Base-by-base conservation (phyloP, 2,113 vertebrate genomes). In the Chamaea fasciata region DNA sequence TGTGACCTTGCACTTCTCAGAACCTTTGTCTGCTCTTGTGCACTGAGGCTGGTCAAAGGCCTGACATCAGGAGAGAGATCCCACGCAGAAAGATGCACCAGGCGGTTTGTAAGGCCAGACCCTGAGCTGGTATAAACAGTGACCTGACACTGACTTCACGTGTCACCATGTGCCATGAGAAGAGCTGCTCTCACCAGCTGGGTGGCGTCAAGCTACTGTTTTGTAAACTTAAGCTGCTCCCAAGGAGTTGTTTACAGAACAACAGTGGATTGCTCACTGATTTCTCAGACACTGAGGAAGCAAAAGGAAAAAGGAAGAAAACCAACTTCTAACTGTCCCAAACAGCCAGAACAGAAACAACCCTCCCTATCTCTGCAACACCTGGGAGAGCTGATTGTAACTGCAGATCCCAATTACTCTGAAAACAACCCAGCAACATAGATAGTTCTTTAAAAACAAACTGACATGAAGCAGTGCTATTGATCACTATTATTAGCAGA, bases 401-500 rank as follows among this genome's bases (percentile, higher is more conserved):
- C n/a, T 24, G 27, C 23, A 78, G 47, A 78, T 69, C 77, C 30
- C 68, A 96, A 69, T 75, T 87, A 77, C 33, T 60, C 26, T n/a
- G 70, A 52, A 41, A 82, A 22, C 37, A 76, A 57, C 41, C n/a
- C 30, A 83, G 64, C 47, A 87, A 23, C 44, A 16, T 1, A 22
- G 46, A 75, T 6, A 33, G 42, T 24, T 80, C 52, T 71, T 91
- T 53, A 69, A 64, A 92, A 87, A 52, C 13, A 89, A 92, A 78
- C 31, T 31, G 46, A 62, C 31, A 33, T 24, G 22, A 68, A 94
- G 59, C 30, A 73, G 30, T 49, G 55, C 59, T 95, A 95, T 91
- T 87, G 96, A 95, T 95, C 63, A 84, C 59, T 81, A 42, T 56
- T 89, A 94, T 95, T 92, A 94, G 70, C 91, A 80, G 68, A 70